Conservation (phyloP, 2,888 invertebrate genomes). For the Eurytoma adleriae region DNA sequence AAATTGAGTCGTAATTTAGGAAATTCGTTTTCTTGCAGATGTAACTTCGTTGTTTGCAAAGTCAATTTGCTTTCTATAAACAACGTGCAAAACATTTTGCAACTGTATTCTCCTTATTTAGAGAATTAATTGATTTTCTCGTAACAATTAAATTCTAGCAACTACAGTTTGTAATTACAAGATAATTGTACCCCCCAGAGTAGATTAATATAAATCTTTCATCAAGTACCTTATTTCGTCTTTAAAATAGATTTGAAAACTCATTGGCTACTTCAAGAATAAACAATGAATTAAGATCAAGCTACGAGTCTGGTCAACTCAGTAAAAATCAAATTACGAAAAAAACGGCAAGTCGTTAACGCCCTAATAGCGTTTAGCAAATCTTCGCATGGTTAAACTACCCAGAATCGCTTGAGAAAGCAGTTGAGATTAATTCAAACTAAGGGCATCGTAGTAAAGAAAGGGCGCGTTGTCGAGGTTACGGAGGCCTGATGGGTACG, state of each 20-base stretch:
- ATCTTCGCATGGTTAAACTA: background rate
- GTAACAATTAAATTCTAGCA: background rate
- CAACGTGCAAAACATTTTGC: background rate
- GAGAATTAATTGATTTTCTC: background rate
- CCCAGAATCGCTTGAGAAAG: background rate
- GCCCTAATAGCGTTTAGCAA: no score
- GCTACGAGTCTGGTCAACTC: background rate
- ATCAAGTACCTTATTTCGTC: no score
- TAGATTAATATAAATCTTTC: background rate
- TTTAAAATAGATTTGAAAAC: no score
- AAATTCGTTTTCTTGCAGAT: background rate
- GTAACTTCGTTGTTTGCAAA: background rate
- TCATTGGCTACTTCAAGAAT: no score
- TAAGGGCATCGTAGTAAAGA: slow-evolving; percentile 16
- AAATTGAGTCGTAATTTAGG: no score
- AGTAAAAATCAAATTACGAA: background rate
- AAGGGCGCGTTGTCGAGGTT: background rate
- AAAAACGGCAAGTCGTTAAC: no score
- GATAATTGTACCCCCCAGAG: slow-evolving; percentile 1
- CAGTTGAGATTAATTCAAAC: background rate
- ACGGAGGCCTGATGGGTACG: background rate
- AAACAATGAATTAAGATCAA: background rate
- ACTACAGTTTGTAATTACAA: background rate
- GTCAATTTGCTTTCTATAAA: background rate
- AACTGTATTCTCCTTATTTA: background rate